phyloP scores from a whole-genome alignment of 2,113 vertebrate species.

The Salvelinus namaycush region DNA sequence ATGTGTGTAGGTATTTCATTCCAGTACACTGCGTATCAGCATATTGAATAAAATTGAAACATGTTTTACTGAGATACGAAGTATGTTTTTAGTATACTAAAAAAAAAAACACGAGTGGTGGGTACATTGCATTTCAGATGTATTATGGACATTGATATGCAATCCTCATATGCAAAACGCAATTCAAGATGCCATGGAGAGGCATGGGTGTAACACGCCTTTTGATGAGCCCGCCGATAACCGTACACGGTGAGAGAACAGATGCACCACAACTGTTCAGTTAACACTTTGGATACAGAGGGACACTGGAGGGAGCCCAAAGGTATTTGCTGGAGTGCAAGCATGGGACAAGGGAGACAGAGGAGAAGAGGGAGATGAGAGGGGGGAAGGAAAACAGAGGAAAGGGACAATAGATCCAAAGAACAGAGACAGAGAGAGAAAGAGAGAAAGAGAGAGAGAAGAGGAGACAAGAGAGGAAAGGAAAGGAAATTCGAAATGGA shows the following conservation, averaged over 20 bases:
- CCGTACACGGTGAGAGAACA: constrained; percentile 50
- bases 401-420: background rate
- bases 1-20: too few species aligned
- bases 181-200: constrained; percentile 21
- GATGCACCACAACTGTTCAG: constrained; percentile 53
- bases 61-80: too few species aligned
- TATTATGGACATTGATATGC: background rate
- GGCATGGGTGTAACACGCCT: constrained; percentile 21
- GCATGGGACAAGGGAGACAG: constrained; percentile 21
- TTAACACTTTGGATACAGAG: constrained; percentile 30
- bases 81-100: too few species aligned
- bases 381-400: background rate
- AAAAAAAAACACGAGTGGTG: too few species aligned
- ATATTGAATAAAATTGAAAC: too few species aligned
- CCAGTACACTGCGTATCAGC: too few species aligned
- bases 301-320: background rate
- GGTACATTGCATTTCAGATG: too few species aligned
- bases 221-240: constrained; percentile 46
- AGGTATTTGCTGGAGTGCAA: constrained; percentile 6
- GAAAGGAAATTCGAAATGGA: background rate
- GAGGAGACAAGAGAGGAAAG: background rate
- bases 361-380: background rate
- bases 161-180: constrained; percentile 34
- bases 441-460: background rate
- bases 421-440: background rate